Conservation (phyloP, 2,797 vertebrate species). For the Chelon labrosus region DNA sequence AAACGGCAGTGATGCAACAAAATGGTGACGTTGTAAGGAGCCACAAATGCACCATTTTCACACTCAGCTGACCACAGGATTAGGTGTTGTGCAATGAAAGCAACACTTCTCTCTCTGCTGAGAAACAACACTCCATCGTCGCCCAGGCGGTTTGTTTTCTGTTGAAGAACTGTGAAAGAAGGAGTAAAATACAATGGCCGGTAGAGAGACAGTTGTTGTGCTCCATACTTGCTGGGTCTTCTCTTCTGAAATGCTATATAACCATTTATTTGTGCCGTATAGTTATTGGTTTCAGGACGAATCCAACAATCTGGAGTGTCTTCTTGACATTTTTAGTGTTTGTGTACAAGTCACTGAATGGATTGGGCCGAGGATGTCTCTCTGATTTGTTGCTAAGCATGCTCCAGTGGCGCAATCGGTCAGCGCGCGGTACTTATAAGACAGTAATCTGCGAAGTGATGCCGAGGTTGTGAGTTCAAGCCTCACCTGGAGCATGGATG, state of each 20-base stretch:
- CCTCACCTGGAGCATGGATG: constrained; percentile 48
- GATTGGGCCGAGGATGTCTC: too few relatives aligned
- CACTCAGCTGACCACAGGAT: constrained; percentile 37
- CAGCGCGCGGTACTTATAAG: constrained; percentile 55
- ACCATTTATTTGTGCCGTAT: not conserved
- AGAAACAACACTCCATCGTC: constrained; percentile 29
- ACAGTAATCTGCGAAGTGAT: constrained; percentile 49
- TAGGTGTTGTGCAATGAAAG: constrained; percentile 52
- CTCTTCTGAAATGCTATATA: not conserved
- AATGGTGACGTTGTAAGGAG: constrained; percentile 22
- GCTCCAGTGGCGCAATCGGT: constrained; percentile 64
- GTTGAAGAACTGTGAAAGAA: constrained; percentile 13
- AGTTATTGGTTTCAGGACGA: too few relatives aligned
- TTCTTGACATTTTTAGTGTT: too few relatives aligned
- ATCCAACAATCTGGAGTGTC: too few relatives aligned
- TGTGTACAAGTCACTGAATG: too few relatives aligned
- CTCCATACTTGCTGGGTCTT: too few relatives aligned
- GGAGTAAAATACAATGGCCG: not conserved
- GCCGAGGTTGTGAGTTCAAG: constrained; percentile 65
- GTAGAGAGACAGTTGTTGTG: not conserved
- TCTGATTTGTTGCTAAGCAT: too few relatives aligned
- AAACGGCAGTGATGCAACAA: constrained; percentile 35
- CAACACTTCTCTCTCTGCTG: constrained; percentile 29
- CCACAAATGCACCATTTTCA: constrained; percentile 33
- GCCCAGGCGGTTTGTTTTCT: constrained; percentile 15